These are phyloP conservation scores for Tachysurus vachellii DNA, from an alignment of 2,113 vertebrate genomes.

Conservation along the genomic window DNA sequence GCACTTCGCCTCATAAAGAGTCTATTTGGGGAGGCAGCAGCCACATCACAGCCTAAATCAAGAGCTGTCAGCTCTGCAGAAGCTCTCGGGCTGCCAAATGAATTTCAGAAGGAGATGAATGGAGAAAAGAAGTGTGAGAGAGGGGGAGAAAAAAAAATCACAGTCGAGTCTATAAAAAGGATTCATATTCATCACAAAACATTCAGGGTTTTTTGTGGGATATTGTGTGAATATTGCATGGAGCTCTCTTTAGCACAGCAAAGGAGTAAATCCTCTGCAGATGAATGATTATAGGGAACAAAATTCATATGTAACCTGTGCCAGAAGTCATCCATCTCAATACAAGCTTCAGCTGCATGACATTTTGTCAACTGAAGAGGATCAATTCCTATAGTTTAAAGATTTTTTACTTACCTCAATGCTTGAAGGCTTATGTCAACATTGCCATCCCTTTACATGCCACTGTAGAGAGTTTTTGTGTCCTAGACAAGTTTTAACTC, in stretches of 20 bases:
- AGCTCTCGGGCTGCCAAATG: constrained; percentile 63
- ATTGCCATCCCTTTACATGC: neutral
- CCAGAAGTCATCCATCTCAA: constrained; percentile 52
- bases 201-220: constrained; percentile 32
- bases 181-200: constrained; percentile 46
- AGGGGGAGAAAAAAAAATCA: constrained; percentile 21
- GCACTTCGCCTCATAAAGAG: constrained; percentile 61
- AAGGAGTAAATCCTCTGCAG: constrained; percentile 56
- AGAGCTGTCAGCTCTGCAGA: constrained; percentile 61
- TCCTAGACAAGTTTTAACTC: neutral
- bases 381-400: constrained; percentile 56
- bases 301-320: constrained; percentile 58
- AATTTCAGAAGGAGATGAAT: constrained; percentile 55
- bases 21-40: constrained; percentile 65
- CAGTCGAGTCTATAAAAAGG: constrained; percentile 50
- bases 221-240: constrained; percentile 43
- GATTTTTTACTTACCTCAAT: constrained; percentile 52
- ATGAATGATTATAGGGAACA: constrained; percentile 60
- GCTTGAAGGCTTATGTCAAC: neutral
- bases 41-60: constrained; percentile 69
- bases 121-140: constrained; percentile 37
- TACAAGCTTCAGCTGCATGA: constrained; percentile 55
- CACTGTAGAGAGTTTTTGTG: neutral
- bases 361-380: constrained; percentile 51
- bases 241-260: constrained; percentile 34